Conservation (phyloP, 2,113 vertebrate species). For the Polypterus bichir region DNA sequence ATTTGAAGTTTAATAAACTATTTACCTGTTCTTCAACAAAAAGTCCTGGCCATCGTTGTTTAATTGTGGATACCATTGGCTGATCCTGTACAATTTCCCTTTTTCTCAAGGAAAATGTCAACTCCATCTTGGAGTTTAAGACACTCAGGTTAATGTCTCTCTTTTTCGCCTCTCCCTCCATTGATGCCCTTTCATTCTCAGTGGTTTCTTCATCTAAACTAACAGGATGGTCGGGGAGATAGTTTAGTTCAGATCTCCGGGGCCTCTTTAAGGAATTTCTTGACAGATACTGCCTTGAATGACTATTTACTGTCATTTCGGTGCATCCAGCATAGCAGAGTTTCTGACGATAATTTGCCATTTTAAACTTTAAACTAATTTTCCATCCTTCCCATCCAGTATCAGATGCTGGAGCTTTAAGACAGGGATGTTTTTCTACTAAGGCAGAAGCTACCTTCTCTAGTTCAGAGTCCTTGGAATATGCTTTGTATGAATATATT, state of each 20-base stretch:
- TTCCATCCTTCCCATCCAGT: constrained; percentile 16
- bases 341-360: neutral
- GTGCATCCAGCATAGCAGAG: constrained; percentile 8
- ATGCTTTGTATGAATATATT: constrained; percentile 19
- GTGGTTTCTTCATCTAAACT: neutral
- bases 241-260: constrained; percentile 1
- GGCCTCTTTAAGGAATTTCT: neutral
- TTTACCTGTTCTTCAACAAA: constrained; percentile 15
- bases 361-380: constrained; percentile 12
- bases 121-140: constrained; percentile 12
- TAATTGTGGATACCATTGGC: constrained; percentile 15
- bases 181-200: constrained; percentile 3
- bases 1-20: neutral
- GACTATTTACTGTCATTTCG: constrained; percentile 3
- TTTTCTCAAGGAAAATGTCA: constrained; percentile 13
- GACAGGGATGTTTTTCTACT: constrained; percentile 13
- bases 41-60: constrained; percentile 12
- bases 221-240: no score
- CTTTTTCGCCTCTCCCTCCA: constrained; percentile 12
- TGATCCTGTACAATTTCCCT: constrained; percentile 14
- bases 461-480: constrained; percentile 16
- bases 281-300: no score
- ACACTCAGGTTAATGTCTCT: constrained; percentile 1
- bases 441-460: constrained; percentile 17
- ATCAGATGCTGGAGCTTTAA: constrained; percentile 10